Conservation (phyloP, 2,113 vertebrate genomes). For the Loxodonta africana region DNA sequence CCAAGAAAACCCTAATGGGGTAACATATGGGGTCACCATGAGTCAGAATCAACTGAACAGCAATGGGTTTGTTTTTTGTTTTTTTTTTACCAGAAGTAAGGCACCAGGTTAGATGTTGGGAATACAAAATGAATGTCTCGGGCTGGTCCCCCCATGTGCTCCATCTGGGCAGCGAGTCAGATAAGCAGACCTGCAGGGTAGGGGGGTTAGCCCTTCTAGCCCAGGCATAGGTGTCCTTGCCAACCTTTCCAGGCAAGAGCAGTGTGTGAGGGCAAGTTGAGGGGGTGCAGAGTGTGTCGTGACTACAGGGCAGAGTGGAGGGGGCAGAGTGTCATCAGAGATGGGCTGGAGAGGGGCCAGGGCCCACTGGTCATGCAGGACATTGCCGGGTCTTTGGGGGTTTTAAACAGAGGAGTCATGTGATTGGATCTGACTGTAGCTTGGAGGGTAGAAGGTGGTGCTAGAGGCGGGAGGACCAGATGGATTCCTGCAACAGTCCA, state of each 20-base stretch:
- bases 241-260: background rate
- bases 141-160: background rate
- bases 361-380: background rate
- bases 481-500: background rate
- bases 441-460: background rate
- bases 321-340: accelerated
- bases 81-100: background rate
- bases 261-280: background rate
- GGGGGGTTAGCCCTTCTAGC: background rate
- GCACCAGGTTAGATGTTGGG: background rate
- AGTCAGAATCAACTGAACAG: background rate
- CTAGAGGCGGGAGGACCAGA: background rate
- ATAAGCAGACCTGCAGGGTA: background rate
- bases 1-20: background rate
- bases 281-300: background rate
- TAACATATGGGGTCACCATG: background rate
- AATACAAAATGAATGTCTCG: background rate
- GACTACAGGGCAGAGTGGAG: background rate
- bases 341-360: background rate
- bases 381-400: conserved; percentile 20
- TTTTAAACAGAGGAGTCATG: background rate
- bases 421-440: background rate
- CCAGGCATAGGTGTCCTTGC: background rate
- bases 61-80: background rate
- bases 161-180: background rate